Percentiles rank a stretch among this genome's conserved stretches.
These are phyloP conservation scores for Bombus pyrosoma DNA, from an alignment of 1,140 invertebrate genomes.

Conservation along the genomic window DNA sequence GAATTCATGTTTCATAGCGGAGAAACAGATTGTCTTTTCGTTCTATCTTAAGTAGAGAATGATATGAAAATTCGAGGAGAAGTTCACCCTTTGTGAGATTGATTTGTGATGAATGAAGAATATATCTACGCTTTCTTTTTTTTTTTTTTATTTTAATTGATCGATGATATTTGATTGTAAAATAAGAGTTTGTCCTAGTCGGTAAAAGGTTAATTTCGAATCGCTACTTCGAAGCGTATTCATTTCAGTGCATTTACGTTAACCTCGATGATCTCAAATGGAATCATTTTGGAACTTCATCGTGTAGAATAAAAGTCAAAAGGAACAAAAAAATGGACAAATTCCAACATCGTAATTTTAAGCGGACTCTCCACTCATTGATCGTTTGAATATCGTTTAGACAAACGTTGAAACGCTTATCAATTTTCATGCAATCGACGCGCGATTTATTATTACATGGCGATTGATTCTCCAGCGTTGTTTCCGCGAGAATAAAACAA, in stretches of 20 bases:
- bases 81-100: slow-evolving; percentile 5
- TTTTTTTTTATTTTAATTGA: slow-evolving; percentile 1
- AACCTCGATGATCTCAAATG: slow-evolving; percentile 34
- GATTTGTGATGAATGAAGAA: not conserved
- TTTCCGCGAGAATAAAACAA: not conserved
- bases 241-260: slow-evolving; percentile 33
- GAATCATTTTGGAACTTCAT: not conserved
- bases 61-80: not conserved
- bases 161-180: not conserved
- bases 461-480: not conserved
- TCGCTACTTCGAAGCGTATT: slow-evolving; percentile 4
- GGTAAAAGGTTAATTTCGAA: not conserved
- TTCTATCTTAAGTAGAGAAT: not conserved
- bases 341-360: slow-evolving; percentile 6
- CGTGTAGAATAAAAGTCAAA: not conserved
- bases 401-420: slow-evolving; percentile 7
- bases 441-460: not conserved
- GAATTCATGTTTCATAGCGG: slow-evolving; percentile 8
- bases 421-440: not conserved
- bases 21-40: not conserved
- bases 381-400: not conserved
- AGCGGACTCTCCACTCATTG: not conserved
- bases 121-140: not conserved
- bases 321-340: not conserved
- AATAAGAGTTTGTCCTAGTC: not conserved